Evolutionary conservation across 2,888 invertebrate species (phyloP), one percentile per base, ranked within the genome.

Genomic region (Harmothoe impar): DNA sequence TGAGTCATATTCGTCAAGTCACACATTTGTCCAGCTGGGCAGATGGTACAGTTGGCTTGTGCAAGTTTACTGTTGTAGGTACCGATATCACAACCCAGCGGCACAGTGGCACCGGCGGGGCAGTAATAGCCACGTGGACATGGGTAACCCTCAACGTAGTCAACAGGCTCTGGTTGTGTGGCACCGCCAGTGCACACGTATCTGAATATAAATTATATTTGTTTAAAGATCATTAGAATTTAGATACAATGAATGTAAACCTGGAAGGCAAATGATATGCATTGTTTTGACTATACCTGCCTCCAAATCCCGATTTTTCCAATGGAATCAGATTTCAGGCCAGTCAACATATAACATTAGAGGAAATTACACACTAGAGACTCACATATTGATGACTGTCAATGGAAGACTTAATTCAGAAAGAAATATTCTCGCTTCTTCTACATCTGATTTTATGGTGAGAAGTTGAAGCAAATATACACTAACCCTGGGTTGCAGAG

Each of bases 51-150:
- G 92, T 93, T 94, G 81, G 92, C 93, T 90, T 94, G 94, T 15
- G 94, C 95, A 52, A 92, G 86, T 77, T 93, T 92, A 20, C 93
- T 91, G 89, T 95, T 94, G 93, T 94, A 95, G 3, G 94, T 94
- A n/a, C 95, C 95, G 10, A 94, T 93, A 0, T 93, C 93, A 93
- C 95, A 95, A 54, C 94, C 94, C 77, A 93, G 91, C 52, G 94
- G 94, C 72, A 93, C 91, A 7, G 93, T 91, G 10, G 94, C 92
- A 10, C 95, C 95, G 17, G 92, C 93, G 0, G 93, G 93, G 92
- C 95, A 95, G 93, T 93, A 95, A 92, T 93, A 94, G 0, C 95
- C 95, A 5, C 93, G 91, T 0, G 95, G 95, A 91, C 95, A 95
- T 31, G 94, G 92, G 91, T 94, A 95, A 23, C 95, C 95, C 35